phyloP scores from a whole-genome alignment of 2,797 vertebrate genomes.

The Acanthurus leucopareius region DNA sequence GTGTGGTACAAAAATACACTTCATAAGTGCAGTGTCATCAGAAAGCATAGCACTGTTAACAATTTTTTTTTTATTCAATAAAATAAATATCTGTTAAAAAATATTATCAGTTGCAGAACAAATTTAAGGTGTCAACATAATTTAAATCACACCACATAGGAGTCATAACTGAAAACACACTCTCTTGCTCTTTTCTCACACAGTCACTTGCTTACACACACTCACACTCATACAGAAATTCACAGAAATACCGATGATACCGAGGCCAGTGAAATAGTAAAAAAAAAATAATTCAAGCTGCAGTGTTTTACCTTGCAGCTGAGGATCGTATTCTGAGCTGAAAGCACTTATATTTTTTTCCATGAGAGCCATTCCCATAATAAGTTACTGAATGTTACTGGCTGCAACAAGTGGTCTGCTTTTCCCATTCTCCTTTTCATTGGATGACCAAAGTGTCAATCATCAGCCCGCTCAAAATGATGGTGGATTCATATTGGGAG shows the following conservation, averaged over 20 bases:
- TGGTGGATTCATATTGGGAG: slow-evolving; percentile 50
- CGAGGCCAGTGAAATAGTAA: background rate
- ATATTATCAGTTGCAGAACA: background rate
- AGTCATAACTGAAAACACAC: background rate
- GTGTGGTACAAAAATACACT: background rate
- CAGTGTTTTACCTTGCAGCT: slow-evolving; percentile 34
- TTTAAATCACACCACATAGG: slow-evolving; percentile 11
- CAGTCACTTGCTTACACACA: background rate
- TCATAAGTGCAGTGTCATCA: background rate
- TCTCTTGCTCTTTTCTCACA: background rate
- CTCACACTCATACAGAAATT: slow-evolving; percentile 14
- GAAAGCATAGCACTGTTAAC: background rate
- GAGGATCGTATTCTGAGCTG: slow-evolving; percentile 30
- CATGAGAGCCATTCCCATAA: slow-evolving; percentile 47
- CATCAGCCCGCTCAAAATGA: slow-evolving; percentile 54
- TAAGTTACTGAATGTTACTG: slow-evolving; percentile 63
- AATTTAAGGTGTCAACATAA: background rate
- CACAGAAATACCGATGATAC: slow-evolving; percentile 11
- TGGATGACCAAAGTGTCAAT: slow-evolving; percentile 73
- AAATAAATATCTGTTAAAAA: background rate
- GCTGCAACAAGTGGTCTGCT: slow-evolving; percentile 76
- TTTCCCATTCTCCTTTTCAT: slow-evolving; percentile 62
- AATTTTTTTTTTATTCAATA: background rate
- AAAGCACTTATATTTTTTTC: slow-evolving; percentile 15
- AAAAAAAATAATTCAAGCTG: background rate